phyloP scores from a whole-genome alignment of 2,888 invertebrate genomes.

The Lithophane ornitopus region DNA sequence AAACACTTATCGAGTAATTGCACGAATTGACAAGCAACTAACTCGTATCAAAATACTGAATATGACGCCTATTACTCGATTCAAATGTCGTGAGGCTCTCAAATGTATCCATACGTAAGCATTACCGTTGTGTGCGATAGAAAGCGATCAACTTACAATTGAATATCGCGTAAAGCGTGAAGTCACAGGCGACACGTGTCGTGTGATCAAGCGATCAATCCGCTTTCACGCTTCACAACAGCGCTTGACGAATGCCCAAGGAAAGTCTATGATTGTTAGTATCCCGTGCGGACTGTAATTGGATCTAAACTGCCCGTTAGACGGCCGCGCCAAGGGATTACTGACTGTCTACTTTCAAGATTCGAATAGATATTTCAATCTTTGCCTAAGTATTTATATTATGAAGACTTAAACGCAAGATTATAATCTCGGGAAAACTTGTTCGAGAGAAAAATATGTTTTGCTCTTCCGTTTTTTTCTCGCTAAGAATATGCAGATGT shows the following conservation, averaged over 20 bases:
- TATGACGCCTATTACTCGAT: conserved; percentile 33
- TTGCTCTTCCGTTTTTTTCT: conserved; percentile 41
- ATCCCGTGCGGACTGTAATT: conserved; percentile 72
- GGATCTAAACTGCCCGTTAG: conserved; percentile 68
- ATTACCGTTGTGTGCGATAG: conserved; percentile 63
- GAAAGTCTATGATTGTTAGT: conserved; percentile 77
- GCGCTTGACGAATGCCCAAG: conserved; percentile 72
- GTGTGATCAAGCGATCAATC: conserved; percentile 79
- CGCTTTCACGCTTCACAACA: conserved; percentile 78
- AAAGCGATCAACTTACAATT: conserved; percentile 83
- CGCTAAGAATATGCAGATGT: conserved; percentile 59
- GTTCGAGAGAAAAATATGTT: conserved; percentile 25
- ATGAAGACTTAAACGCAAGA: conserved; percentile 49
- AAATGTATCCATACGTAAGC: conserved; percentile 45
- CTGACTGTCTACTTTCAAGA: conserved; percentile 57
- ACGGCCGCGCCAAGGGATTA: conserved; percentile 48
- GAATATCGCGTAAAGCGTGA: conserved; percentile 77
- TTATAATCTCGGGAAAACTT: conserved; percentile 48
- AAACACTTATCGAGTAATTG: conserved; percentile 25
- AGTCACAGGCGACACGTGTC: conserved; percentile 71
- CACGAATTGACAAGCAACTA: conserved; percentile 12
- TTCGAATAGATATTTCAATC: conserved; percentile 65
- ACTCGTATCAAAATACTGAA: conserved; percentile 28
- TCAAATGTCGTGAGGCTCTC: conserved; percentile 37
- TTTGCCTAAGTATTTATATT: conserved; percentile 48